phyloP scores from a whole-genome alignment of 53 echinoderm and acorn worm genomes.

The Stichopus horrens region DNA sequence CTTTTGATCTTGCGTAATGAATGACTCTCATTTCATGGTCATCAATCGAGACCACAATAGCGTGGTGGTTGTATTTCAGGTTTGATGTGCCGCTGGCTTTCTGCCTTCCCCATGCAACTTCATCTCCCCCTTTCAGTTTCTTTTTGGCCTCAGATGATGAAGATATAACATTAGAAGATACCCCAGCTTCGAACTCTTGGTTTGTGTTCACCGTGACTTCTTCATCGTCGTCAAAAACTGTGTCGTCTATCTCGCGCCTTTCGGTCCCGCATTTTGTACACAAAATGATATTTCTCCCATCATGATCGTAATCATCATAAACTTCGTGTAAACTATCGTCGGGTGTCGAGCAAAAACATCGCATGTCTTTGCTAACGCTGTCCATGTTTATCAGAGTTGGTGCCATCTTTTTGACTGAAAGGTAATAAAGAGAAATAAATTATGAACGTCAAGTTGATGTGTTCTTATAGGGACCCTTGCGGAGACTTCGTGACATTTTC shows the following conservation, averaged over 20 bases:
- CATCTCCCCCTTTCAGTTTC: background rate
- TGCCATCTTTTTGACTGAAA: background rate
- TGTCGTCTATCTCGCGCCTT: background rate
- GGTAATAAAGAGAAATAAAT: too few relatives aligned
- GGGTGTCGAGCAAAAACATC: background rate
- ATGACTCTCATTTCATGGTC: background rate
- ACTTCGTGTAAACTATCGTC: background rate
- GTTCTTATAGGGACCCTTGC: too few relatives aligned
- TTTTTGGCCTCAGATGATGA: background rate
- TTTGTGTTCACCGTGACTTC: background rate
- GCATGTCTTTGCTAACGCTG: background rate
- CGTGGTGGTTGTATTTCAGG: background rate
- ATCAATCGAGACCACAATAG: conserved; percentile 3
- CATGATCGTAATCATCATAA: background rate
- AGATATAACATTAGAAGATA: background rate
- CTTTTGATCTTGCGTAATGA: background rate
- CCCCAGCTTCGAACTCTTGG: background rate
- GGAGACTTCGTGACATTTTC: too few relatives aligned
- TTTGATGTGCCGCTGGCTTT: background rate
- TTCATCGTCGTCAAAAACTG: background rate
- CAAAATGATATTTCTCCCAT: background rate
- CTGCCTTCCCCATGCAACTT: background rate
- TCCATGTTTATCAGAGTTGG: background rate
- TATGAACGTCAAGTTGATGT: too few relatives aligned
- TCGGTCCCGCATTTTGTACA: background rate